A percentile compares a stretch with the other conserved stretches of the same genome.
Evolutionary conservation across 2,113 vertebrate species (phyloP).

Genomic region (Carettochelys insculpta): DNA sequence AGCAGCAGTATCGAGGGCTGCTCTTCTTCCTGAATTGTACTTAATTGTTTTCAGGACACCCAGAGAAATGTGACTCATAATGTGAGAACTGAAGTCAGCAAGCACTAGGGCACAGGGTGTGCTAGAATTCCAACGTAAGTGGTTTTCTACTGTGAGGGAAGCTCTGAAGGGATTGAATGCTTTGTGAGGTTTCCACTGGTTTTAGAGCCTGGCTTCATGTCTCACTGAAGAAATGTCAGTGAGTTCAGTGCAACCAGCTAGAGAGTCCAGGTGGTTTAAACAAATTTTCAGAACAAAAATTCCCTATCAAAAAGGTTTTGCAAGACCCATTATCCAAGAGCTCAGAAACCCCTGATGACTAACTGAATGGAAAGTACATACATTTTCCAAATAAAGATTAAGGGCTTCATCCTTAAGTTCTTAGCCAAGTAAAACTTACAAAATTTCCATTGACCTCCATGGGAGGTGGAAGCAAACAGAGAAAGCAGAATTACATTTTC

Average conservation of each 20-base stretch:
- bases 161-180: neutral
- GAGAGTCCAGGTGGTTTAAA: neutral
- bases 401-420: neutral
- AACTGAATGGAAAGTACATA: neutral
- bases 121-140: neutral
- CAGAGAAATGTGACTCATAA: neutral
- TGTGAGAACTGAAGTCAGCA: neutral
- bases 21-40: neutral
- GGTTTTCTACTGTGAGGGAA: neutral
- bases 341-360: neutral
- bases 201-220: neutral
- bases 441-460: neutral
- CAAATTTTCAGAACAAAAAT: constrained; percentile 3
- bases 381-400: neutral
- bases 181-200: neutral
- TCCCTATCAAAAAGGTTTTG: constrained; percentile 3
- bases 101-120: constrained; percentile 6
- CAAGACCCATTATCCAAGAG: neutral
- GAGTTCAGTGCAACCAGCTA: constrained; percentile 30
- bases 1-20: neutral
- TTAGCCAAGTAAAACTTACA: neutral
- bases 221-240: neutral
- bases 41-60: neutral
- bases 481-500: neutral
- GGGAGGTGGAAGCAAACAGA: neutral